Base-by-base conservation (phyloP, 30 jellyfish, hydroid and myxozoan genomes). In the Turritopsis dohrnii region DNA sequence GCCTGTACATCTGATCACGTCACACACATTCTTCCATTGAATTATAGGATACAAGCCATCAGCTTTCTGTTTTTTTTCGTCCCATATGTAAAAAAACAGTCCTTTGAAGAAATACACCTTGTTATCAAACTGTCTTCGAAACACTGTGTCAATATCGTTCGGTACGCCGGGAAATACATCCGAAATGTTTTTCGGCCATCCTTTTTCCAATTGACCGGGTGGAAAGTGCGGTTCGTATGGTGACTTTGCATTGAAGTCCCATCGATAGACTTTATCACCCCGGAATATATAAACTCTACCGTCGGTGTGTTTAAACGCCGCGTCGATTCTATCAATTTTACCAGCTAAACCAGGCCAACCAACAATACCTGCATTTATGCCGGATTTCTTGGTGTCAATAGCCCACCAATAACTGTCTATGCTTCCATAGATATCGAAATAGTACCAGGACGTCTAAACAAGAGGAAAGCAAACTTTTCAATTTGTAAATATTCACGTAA, bases 151-250 rank as follows among this genome's bases (percentile, higher is more conserved):
- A 41, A 84, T 84, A 72, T 74, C 52, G 54, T 71, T 84, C 3
- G 89, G 90, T 22, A 84, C 29, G 18, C 90, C 90, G 20, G 90
- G 90, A 72, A 72, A 84, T 52, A 74, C 87, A 8, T 31, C 87
- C 24, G 90, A 84, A 18, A 76, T 72, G 20, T 84, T 84, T 53
- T 84, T 84, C 16, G 90, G 90, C 84, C 79, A 84, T 8, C 90
- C 90, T 18, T 0, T 20, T 22, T 72, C 87, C 1, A 84, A 88
- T 13, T 26, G 53, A n/a, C 87, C 90, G 16, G 74, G 74, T 16
- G 87, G 87, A 31, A 31, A 80, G 28, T 60, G 66, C 0, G 66
- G 66, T n/a, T 18, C 28, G 84, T 21, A 27, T 13, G 81, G 60
- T 20, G 87, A 26, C 53, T 27, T 27, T n/a, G 82, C 87, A 52